Evolutionary conservation across 2,113 vertebrate species (phyloP).

Genomic region (Aegotheles bennettii): DNA sequence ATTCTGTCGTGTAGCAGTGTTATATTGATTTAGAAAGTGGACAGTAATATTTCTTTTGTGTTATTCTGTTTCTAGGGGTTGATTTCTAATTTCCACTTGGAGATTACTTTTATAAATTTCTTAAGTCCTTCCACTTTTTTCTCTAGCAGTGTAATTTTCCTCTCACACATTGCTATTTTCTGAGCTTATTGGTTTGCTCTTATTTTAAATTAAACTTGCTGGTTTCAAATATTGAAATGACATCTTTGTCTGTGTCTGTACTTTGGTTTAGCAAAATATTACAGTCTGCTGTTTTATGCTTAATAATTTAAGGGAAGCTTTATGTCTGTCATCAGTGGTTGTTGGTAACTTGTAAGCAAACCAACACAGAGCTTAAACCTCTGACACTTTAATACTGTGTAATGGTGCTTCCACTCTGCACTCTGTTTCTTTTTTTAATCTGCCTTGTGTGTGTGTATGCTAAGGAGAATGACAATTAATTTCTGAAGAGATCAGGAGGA

Average conservation of each 20-base stretch:
- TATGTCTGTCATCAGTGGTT: slow-evolving; percentile 77
- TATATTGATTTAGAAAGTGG: slow-evolving; percentile 99
- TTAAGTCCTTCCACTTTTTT: slow-evolving; percentile 94
- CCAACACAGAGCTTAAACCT: slow-evolving; percentile 70
- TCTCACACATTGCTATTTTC: slow-evolving; percentile 90
- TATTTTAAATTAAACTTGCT: slow-evolving; percentile 98
- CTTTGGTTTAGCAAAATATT: slow-evolving; percentile 92
- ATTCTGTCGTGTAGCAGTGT: slow-evolving; percentile 95
- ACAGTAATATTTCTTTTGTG: slow-evolving; percentile 99
- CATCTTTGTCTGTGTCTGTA: slow-evolving; percentile 89
- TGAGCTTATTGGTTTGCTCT: slow-evolving; percentile 97
- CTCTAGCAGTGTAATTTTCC: slow-evolving; percentile 93
- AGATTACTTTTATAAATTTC: slow-evolving; percentile 99
- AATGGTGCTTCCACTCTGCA: slow-evolving; percentile 38
- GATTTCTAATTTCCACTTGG: slow-evolving; percentile 99
- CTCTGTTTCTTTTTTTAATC: slow-evolving; percentile 22
- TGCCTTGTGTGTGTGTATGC: neutral
- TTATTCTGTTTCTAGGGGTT: slow-evolving; percentile 97
- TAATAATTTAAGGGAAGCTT: slow-evolving; percentile 84
- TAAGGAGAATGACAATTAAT: slow-evolving; percentile 62
- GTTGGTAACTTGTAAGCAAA: slow-evolving; percentile 81
- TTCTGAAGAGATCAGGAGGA: slow-evolving; percentile 7
- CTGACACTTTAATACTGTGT: slow-evolving; percentile 76
- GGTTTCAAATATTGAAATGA: slow-evolving; percentile 99
- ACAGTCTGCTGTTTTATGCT: slow-evolving; percentile 85